Evolutionary conservation across 2,797 vertebrate genomes (phyloP), one percentile per base, ranked within the genome.

Genomic region (Acanthiza pusilla): DNA sequence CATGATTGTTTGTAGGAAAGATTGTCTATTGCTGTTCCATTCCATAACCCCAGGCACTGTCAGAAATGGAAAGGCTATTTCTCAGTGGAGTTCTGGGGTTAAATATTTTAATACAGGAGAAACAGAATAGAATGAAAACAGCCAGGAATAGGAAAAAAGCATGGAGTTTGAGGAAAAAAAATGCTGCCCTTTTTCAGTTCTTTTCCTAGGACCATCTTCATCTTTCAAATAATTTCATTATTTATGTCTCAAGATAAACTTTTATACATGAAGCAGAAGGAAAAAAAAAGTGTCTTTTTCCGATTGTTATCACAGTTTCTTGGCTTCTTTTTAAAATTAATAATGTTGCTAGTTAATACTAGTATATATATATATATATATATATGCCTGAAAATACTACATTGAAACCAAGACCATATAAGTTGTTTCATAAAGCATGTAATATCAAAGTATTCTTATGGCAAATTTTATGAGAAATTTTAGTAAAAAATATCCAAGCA

Each of bases 31-130:
- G 23, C 55, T 92, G 16, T 83, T 87, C 17, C 45, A 30, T 26
- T 90, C 50, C 38, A 48, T 62, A n/a, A 90, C 68, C 63, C 77
- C 58, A 77, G 65, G 42, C 65, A 29, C 82, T 27, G 30, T 81
- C 36, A 79, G 91, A 86, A 91, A 94, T 22, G 29, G 40, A 91
- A 94, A 83, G 18, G 22, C 2, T 63, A 36, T 90, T 95, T 94
- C 80, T 93, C 85, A 71, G 40, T 55, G 60, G 78, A 68, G 11
- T 78, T 87, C 34, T 81, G 11, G 12, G 55, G 30, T 76, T 85
- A 76, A 78, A 26, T 76, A 47, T 60, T 91, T 96, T 76, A 61
- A 74, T 60, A 54, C 19, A 80, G 29, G 3, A 91, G 43, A 91
- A 89, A 87, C 79, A 75, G 78, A 88, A 57, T 36, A 36, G 80